These are phyloP conservation scores for Malacoctenus gilli DNA, from an alignment of 2,797 vertebrate genomes.

Conservation along the genomic window DNA sequence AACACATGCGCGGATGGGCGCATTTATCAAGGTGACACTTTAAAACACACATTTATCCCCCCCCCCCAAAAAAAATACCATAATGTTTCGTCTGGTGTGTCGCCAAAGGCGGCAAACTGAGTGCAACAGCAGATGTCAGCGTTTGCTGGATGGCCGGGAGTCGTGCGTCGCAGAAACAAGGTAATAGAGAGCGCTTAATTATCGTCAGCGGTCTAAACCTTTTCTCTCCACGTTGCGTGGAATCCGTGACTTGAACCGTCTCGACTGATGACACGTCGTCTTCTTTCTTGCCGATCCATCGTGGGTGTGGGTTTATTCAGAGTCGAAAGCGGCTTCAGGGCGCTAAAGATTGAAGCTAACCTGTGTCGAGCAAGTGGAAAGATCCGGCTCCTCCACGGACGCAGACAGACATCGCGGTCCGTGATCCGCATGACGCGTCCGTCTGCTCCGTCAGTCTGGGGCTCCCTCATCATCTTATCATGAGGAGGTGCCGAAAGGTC, in stretches of 20 bases:
- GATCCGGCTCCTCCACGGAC: too few relatives aligned
- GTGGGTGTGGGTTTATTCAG: too few relatives aligned
- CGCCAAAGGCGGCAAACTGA: constrained; percentile 67
- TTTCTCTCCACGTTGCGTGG: constrained; percentile 12
- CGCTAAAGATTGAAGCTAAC: too few relatives aligned
- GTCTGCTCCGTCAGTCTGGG: constrained; percentile 45
- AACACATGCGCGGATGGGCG: constrained; percentile 57
- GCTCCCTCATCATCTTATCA: constrained; percentile 66
- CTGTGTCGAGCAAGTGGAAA: too few relatives aligned
- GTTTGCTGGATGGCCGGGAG: constrained; percentile 60
- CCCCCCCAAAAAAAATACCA: constrained; percentile 69
- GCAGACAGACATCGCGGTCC: constrained; percentile 42
- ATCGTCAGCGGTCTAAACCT: constrained; percentile 40
- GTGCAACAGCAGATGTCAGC: constrained; percentile 73
- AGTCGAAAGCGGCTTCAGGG: too few relatives aligned
- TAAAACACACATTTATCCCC: constrained; percentile 75
- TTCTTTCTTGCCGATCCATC: too few relatives aligned
- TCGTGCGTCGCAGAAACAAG: constrained; percentile 45
- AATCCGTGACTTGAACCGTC: constrained; percentile 9
- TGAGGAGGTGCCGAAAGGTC: constrained; percentile 60
- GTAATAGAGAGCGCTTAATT: constrained; percentile 47
- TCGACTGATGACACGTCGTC: constrained; percentile 8
- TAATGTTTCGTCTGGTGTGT: constrained; percentile 73
- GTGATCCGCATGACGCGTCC: constrained; percentile 43
- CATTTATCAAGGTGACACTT: constrained; percentile 79